Evolutionary conservation across 2,113 vertebrate species (phyloP), one percentile per base, ranked within the genome.

Genomic region (Nesogale talazaci): DNA sequence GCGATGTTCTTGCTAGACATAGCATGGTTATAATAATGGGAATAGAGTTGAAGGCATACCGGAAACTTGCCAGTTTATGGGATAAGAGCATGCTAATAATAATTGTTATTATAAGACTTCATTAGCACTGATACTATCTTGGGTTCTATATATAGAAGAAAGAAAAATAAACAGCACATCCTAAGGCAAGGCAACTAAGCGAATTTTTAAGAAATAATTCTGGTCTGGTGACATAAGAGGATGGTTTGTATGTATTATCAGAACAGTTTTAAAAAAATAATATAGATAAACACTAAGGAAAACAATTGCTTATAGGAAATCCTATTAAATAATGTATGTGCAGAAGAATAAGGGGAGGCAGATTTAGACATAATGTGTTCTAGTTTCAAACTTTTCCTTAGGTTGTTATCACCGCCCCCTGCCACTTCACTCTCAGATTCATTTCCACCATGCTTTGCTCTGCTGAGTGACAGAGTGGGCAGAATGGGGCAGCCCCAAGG

Each of bases 1-100:
- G 80, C 12, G 80, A 81, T 95, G 77, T 57, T 94, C 87, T 86
- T 94, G 89, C 92, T 91, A 93, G 90, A 90, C 70, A 70, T 93
- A 95, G 86, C 84, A 74, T 92, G 92, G 95, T 92, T 95, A 95
- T 86, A 92, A 94, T 92, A 94, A 96, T 67, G 83, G 69, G 89
- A 81, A 83, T n/a, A 38, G 76, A 86, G 72, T 86, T 69, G 92
- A 95, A 95, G 80, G 83, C 79, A 1, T 72, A 77, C 83, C 67
- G 7, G 90, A 96, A 95, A 90, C 93, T 93, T 95, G 88, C 92
- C 93, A 92, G 88, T 93, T 93, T 90, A 74, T 86, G 72, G 83
- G 89, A 88, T 86, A 95, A 81, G 42, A 90, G 63, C 52, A 12
- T 81, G 70, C 90, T 96, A 95, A 96, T 94, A 93, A 92, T 94